Percentiles rank a stretch among this genome's conserved stretches.
Evolutionary conservation across 2,113 vertebrate species (phyloP).

Genomic region (Pimephales promelas): DNA sequence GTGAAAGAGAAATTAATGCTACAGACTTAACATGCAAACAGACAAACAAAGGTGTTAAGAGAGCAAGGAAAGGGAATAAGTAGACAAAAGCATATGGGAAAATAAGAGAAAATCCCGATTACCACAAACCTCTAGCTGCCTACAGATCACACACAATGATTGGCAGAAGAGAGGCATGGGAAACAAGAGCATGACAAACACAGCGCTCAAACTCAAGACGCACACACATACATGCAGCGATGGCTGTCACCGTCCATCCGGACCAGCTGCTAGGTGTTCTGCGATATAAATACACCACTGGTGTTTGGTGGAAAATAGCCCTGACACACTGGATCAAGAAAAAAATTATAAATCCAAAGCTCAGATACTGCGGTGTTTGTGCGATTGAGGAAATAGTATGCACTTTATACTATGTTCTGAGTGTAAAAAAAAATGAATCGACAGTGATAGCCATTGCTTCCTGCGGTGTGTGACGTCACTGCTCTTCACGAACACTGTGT

Average conservation of each 20-base stretch:
- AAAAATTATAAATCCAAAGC: not conserved
- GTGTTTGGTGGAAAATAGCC: not conserved
- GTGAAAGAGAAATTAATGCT: conserved; percentile 77
- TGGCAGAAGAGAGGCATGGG: conserved; percentile 87
- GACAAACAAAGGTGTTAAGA: conserved; percentile 65
- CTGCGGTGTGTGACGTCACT: conserved; percentile 56
- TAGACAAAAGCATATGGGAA: conserved; percentile 65
- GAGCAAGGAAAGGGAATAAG: conserved; percentile 53
- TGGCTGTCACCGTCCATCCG: conserved; percentile 71
- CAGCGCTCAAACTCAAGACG: conserved; percentile 11
- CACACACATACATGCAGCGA: conserved; percentile 44
- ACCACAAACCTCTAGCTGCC: conserved; percentile 91
- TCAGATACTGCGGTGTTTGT: not conserved
- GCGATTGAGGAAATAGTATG: conserved; percentile 5
- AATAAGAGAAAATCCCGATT: conserved; percentile 81
- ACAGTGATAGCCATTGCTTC: conserved; percentile 50
- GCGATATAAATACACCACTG: conserved; percentile 34
- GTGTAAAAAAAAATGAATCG: not conserved
- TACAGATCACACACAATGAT: conserved; percentile 95
- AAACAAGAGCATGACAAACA: conserved; percentile 85
- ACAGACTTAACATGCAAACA: conserved; percentile 93
- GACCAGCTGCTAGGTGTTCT: conserved; percentile 26
- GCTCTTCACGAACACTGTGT: conserved; percentile 47
- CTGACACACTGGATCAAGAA: conserved; percentile 23
- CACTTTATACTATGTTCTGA: not conserved